Evolutionary conservation across 2,113 vertebrate species (phyloP).

Genomic region (Apus apus): DNA sequence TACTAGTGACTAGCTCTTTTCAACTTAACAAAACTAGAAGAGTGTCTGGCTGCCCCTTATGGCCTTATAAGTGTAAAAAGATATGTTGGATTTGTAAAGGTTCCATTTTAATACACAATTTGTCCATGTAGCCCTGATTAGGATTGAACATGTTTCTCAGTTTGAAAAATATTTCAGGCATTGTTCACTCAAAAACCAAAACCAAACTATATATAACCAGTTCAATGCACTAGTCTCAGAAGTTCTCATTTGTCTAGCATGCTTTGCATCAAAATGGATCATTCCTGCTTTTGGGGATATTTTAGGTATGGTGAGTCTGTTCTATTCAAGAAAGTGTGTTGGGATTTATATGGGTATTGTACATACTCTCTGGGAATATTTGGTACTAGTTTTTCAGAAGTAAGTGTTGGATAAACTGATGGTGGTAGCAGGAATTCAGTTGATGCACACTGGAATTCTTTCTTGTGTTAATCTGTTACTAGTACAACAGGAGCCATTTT

Average conservation of each 20-base stretch:
- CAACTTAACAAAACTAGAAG: neutral
- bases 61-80: neutral
- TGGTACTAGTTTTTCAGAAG: neutral
- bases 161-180: neutral
- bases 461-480: neutral
- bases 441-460: neutral
- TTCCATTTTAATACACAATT: neutral
- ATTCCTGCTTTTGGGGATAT: neutral
- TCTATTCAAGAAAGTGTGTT: neutral
- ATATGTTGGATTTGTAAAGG: neutral
- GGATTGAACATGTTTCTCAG: neutral
- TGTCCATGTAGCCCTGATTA: neutral
- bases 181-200: neutral
- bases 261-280: neutral
- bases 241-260: neutral
- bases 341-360: neutral
- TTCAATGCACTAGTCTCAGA: neutral
- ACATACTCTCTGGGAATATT: neutral
- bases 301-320: neutral
- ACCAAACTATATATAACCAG: neutral
- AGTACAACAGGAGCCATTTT: neutral
- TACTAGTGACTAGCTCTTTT: neutral
- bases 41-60: neutral
- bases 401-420: neutral
- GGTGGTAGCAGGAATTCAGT: neutral